These are phyloP conservation scores for Nothoprocta pentlandii DNA, from an alignment of 2,113 vertebrate species.

Conservation along the genomic window DNA sequence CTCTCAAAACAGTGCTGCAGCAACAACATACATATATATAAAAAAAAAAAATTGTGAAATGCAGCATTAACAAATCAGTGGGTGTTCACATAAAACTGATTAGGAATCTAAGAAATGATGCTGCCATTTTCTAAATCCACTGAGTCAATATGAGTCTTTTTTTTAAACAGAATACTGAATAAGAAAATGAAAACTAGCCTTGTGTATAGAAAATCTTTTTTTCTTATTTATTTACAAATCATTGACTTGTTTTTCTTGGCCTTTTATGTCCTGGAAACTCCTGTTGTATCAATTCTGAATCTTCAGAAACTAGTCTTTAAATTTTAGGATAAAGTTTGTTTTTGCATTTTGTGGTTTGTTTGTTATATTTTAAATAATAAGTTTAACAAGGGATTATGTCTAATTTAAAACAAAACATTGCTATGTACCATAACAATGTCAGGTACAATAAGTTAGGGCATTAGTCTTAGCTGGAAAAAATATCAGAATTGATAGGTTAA, in stretches of 20 bases:
- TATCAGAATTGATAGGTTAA: background rate
- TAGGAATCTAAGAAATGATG: background rate
- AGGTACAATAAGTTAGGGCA: background rate
- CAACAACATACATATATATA: rapidly evolving
- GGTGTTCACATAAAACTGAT: background rate
- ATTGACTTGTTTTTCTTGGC: background rate
- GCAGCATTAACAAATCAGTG: background rate
- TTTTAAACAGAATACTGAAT: background rate
- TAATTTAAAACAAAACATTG: background rate
- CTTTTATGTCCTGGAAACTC: background rate
- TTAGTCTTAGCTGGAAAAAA: constrained; percentile 13
- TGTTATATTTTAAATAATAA: background rate
- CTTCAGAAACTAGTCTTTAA: background rate
- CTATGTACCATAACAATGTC: background rate
- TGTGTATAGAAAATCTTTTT: background rate
- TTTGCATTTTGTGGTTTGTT: background rate
- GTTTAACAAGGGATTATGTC: background rate
- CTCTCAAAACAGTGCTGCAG: background rate
- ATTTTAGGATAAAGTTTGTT: background rate
- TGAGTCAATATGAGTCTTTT: background rate
- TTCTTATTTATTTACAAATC: background rate
- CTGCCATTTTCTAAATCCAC: background rate
- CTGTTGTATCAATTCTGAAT: background rate
- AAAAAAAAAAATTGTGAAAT: background rate
- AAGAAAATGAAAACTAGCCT: background rate